Conservation (phyloP, 2,797 vertebrate genomes). For the Margarornis squamiger region DNA sequence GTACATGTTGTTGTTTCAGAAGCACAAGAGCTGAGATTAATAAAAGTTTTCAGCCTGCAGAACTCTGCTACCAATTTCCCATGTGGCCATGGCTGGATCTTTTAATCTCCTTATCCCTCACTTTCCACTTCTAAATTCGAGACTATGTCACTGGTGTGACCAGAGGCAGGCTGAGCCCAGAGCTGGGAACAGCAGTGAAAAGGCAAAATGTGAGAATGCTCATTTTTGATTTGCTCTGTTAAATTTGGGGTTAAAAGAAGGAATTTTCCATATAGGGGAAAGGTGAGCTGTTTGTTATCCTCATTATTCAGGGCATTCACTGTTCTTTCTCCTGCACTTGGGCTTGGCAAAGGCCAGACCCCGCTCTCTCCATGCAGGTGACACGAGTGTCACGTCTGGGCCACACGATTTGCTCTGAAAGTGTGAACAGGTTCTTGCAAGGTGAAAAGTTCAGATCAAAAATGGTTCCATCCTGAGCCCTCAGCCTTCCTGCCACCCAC, state of each 20-base stretch:
- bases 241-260: background rate
- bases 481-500: background rate
- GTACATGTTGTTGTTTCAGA: background rate
- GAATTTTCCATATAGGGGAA: background rate
- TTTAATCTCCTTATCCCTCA: background rate
- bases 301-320: background rate
- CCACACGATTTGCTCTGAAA: rapidly evolving
- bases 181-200: background rate
- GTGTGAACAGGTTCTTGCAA: background rate
- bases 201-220: background rate
- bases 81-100: background rate
- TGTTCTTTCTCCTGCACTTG: rapidly evolving
- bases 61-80: background rate
- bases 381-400: rapidly evolving
- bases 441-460: background rate
- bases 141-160: background rate
- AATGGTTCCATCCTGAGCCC: background rate
- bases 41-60: background rate
- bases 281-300: background rate
- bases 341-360: background rate
- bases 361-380: background rate
- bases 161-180: background rate
- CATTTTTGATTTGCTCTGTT: rapidly evolving
- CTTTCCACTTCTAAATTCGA: background rate
- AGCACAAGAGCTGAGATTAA: background rate